phyloP scores from a whole-genome alignment of 2,888 invertebrate genomes.

The Kuschelorhynchus macadamiae region DNA sequence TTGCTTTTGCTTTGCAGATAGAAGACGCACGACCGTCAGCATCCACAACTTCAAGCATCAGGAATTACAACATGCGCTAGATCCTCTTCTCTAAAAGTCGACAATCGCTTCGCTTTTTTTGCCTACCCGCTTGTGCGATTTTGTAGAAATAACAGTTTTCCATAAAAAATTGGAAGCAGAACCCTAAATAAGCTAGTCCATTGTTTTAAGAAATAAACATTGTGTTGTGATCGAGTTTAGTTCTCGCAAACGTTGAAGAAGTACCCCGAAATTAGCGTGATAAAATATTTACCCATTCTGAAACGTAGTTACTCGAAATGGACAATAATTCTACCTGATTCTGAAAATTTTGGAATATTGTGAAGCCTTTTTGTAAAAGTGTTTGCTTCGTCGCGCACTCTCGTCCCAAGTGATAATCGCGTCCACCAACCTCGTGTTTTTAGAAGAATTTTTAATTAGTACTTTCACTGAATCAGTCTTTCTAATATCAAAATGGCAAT shows the following conservation, averaged over 20 bases:
- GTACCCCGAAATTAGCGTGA: conserved; percentile 50
- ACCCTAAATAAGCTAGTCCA: conserved; percentile 47
- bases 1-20: conserved; percentile 62
- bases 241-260: conserved; percentile 52
- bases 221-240: conserved; percentile 58
- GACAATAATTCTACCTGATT: conserved; percentile 66
- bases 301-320: conserved; percentile 59
- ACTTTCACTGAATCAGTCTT: conserved; percentile 18
- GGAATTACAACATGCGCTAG: conserved; percentile 68
- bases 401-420: conserved; percentile 51
- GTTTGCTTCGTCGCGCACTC: conserved; percentile 48
- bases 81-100: conserved; percentile 55
- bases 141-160: conserved; percentile 44
- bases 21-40: conserved; percentile 57
- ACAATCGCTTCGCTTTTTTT: conserved; percentile 67
- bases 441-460: conserved; percentile 32
- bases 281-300: conserved; percentile 39
- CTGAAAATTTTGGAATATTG: conserved; percentile 49
- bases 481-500: conserved; percentile 76
- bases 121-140: conserved; percentile 67
- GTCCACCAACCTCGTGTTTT: conserved; percentile 38
- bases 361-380: conserved; percentile 41
- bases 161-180: conserved; percentile 41
- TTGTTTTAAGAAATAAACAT: conserved; percentile 48
- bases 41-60: conserved; percentile 61